Evolutionary conservation across 2,888 invertebrate species (phyloP), one percentile per base, ranked within the genome.

Genomic region (Phragmatobia fuliginosa): DNA sequence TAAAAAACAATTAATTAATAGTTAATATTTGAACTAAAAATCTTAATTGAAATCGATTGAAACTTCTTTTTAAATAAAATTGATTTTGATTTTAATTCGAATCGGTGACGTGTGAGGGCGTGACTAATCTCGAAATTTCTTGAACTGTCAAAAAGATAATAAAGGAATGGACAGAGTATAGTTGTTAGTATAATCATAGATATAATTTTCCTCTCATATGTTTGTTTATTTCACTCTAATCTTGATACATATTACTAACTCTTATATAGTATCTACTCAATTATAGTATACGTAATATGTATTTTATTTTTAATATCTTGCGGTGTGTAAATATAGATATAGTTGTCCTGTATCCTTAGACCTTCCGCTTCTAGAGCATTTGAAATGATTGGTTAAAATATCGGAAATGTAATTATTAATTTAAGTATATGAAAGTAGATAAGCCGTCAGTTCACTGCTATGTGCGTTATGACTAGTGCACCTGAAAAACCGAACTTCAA

Each of bases 311-410:
- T n/a, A n/a, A 49, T 21, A 58, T 36, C 11, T 33, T 62, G 64
- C 38, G 41, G 28, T 64, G 2, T 69, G 16, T 56, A 67, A n/a
- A n/a, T 21, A 18, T 67, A 61, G 31, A 32, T 67, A n/a, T 63
- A 16, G n/a, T 32, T 60, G 21, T 16, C 31, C 63, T 79, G 79
- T 81, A 38, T 81, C 71, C 65, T 52, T 72, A 79, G 79, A 79
- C 81, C 82, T 79, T 68, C 72, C 38, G 79, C 60, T 72, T 67
- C 31, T 18, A 5, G 66, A 63, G 63, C 33, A 32, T 75, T 81
- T 25, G 59, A 52, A 31, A 10, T 41, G 21, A 63, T 72, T 64
- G 68, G 31, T n/a, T 56, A 36, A 70, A 62, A 63, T 28, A 25
- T 62, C n/a, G 31, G 25, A 21, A 32, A 59, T 59, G 16, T 56